These are phyloP conservation scores for Strix aluco DNA, from an alignment of 2,113 vertebrate species.

Conservation along the genomic window DNA sequence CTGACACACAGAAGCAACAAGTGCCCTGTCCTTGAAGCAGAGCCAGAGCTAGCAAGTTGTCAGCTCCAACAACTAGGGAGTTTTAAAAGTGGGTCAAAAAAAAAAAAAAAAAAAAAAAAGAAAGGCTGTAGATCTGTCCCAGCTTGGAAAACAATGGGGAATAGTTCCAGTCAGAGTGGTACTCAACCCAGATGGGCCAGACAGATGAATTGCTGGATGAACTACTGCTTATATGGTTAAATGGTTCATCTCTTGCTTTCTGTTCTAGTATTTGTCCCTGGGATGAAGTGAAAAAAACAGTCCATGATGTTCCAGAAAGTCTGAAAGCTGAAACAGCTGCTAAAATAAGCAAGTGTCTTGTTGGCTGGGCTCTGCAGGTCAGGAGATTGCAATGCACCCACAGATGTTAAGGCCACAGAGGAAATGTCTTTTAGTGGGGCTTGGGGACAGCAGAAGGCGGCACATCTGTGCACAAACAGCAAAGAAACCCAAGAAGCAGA, in stretches of 20 bases:
- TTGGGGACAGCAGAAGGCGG: background rate
- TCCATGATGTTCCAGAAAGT: slow-evolving; percentile 43
- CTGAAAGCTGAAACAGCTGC: slow-evolving; percentile 61
- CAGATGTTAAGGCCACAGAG: slow-evolving; percentile 54
- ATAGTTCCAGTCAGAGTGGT: background rate
- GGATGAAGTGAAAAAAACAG: slow-evolving; percentile 29
- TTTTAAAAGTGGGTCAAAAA: slow-evolving; percentile 27
- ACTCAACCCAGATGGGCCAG: background rate
- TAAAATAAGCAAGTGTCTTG: slow-evolving; percentile 60
- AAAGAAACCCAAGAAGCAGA: background rate
- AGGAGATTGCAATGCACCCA: slow-evolving; percentile 37
- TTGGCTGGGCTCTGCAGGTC: slow-evolving; percentile 40
- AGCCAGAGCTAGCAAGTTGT: slow-evolving; percentile 13
- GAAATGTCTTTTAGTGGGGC: slow-evolving; percentile 36
- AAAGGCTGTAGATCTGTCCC: background rate
- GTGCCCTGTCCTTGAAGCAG: slow-evolving; percentile 49
- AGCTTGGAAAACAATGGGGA: background rate
- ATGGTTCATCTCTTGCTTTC: slow-evolving; percentile 4
- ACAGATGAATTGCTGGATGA: background rate
- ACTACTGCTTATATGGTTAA: slow-evolving; percentile 11
- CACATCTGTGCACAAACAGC: slow-evolving; percentile 18
- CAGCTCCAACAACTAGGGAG: background rate
- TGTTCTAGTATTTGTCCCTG: slow-evolving; percentile 21
- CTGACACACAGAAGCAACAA: slow-evolving; percentile 35
- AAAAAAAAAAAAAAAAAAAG: background rate